Evolutionary conservation across 2,888 invertebrate genomes (phyloP), one percentile per base, ranked within the genome.

Genomic region (Caenorhabditis plicata): DNA sequence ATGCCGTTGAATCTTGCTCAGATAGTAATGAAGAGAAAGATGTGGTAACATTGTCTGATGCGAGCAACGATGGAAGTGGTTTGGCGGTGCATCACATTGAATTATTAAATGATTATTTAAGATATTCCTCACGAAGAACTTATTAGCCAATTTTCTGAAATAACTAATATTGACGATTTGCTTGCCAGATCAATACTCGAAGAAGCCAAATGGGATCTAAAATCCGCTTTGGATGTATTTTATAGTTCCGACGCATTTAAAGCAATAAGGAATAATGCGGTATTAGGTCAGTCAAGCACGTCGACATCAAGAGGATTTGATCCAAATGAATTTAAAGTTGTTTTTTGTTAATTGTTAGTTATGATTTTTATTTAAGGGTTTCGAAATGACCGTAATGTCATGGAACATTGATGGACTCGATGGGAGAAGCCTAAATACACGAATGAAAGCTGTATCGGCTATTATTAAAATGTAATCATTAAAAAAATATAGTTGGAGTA

Each of bases 381-480:
- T 69, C 39, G 81, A 80, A 27, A 80, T 85, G 41, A 83, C 84
- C 19, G 62, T 86, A 9, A 74, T 86, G 25, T 83, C 85, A 5
- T 87, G 86, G 86, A 87, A 87, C 74, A 81, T 87, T 46, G 87
- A 87, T 81, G 87, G 87, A 2, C 75, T 87, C 7, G 85, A 86
- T 75, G 80, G 80, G 2, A 81, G 81, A 41, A 85, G 84, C 71
- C 64, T 85, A 1, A 77, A 81, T 22, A 82, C 82, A 8, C 77
- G 87, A 44, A 85, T 85, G n/a, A 82, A 82, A 57, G 84, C 83
- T 23, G 85, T 85, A 2, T 82, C 83, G 53, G 81, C 83, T 40
- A 81, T 83, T 22, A 83, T 86, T 32, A 81, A 82, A 50, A 79
- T 72, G 85, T 85, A 73, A 31, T n/a, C n/a, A n/a, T n/a, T n/a